Evolutionary conservation across 2,888 invertebrate genomes (phyloP).

Genomic region (Agapostemon virescens): DNA sequence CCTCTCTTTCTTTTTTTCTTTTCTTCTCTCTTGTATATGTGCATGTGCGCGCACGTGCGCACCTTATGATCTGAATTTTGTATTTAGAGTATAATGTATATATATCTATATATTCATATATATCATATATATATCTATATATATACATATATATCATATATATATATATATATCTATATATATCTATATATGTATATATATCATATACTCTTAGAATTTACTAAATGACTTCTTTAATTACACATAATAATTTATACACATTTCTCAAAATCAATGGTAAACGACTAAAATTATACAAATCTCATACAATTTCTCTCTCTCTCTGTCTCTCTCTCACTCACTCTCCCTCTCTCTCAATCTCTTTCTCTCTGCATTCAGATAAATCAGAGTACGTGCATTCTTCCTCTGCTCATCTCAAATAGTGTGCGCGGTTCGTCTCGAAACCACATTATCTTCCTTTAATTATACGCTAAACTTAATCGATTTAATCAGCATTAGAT

Average conservation of each 20-base stretch:
- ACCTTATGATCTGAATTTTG: slow-evolving; percentile 29
- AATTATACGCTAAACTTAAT: slow-evolving; percentile 67
- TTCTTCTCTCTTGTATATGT: slow-evolving; percentile 51
- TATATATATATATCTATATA: slow-evolving; percentile 60
- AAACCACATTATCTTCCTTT: slow-evolving; percentile 41
- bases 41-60: slow-evolving; percentile 10
- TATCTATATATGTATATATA: slow-evolving; percentile 61
- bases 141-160: slow-evolving; percentile 60
- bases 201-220: slow-evolving; percentile 69
- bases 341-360: neutral
- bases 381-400: slow-evolving; percentile 47
- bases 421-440: slow-evolving; percentile 34
- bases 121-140: slow-evolving; percentile 60
- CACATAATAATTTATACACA: slow-evolving; percentile 77
- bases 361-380: slow-evolving; percentile 50
- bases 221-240: slow-evolving; percentile 76
- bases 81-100: slow-evolving; percentile 51
- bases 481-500: slow-evolving; percentile 70
- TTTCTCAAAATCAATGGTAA: slow-evolving; percentile 75
- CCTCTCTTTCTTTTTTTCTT: neutral
- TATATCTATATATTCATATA: slow-evolving; percentile 60
- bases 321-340: no score
- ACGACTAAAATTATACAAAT: slow-evolving; percentile 74
- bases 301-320: slow-evolving; percentile 64
- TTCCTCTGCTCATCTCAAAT: slow-evolving; percentile 25